Base-by-base conservation (phyloP, 2,888 invertebrate species). In the Neoascia interrupta region DNA sequence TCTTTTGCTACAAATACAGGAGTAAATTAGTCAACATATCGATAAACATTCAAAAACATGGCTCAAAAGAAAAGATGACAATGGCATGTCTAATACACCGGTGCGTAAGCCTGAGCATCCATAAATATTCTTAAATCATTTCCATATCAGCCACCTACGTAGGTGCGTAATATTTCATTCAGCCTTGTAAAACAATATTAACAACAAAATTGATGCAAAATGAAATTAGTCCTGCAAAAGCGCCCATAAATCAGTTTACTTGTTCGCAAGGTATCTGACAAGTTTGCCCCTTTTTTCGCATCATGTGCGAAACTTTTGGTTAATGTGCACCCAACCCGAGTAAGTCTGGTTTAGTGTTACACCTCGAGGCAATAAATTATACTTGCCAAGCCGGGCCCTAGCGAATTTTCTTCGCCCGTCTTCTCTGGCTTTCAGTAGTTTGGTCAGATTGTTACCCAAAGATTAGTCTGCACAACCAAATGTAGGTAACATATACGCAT, bases 161-260 rank as follows among this genome's bases (percentile, higher is more conserved):
- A 18, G 8, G 2, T 18, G 37, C 2, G 18, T 13, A 51, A 1
- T 11, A 34, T 1, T 34, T 19, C 13, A 10, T 13, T 5, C 3
- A n/a, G 6, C 19, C n/a, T 41, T 34, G 34, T 13, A 34, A 10
- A 10, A 21, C 19, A 51, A 19, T 10, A 36, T 21, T 41, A 10
- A 34, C 49, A 18, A 28, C 18, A 11, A 56, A 19, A 41, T 8
- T 5, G 13, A 15, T 21, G 1, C 10, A 10, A 6, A 3, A 11
- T 2, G 18, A 19, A 21, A 11, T 26, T 5, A 36, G 37, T 16
- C 21, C 41, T 19, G 3, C 10, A 18, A 16, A 43, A 43, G 8
- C 18, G 37, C 1, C 23, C 28, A 13, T 66, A 66, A 66, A 66
- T 66, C 66, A 66, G 8, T 21, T 36, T 11, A 47, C 47, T 19